A percentile compares a stretch with the other conserved stretches of the same genome.
Conservation (phyloP, 2,888 invertebrate genomes). For the Thymelicus lineola region DNA sequence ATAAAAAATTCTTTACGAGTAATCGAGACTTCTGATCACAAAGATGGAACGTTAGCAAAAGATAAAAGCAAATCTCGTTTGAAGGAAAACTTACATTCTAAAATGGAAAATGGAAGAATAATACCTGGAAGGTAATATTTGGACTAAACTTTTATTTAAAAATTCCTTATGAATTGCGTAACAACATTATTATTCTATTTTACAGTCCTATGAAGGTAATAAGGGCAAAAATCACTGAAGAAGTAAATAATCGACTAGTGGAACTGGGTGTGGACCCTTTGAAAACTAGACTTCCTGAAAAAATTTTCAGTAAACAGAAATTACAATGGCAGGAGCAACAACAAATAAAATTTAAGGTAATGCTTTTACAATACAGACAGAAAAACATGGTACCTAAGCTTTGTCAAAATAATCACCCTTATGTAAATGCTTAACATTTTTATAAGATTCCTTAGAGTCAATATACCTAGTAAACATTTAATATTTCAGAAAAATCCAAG, state of each 20-base stretch:
- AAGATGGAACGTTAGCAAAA: conserved; percentile 33
- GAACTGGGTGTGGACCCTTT: conserved; percentile 87
- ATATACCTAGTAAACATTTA: neutral
- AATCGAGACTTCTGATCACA: neutral
- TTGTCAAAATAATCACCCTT: neutral
- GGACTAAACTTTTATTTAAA: neutral
- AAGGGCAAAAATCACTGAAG: conserved; percentile 76
- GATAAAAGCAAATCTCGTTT: conserved; percentile 19
- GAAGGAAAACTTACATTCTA: conserved; percentile 12
- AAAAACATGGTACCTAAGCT: neutral
- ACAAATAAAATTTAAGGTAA: conserved; percentile 79
- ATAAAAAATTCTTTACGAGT: conserved; percentile 25
- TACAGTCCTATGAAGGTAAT: conserved; percentile 72
- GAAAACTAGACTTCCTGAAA: conserved; percentile 84
- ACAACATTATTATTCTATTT: conserved; percentile 29
- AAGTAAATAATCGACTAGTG: conserved; percentile 82
- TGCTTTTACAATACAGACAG: neutral
- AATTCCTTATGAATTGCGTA: conserved; percentile 5
- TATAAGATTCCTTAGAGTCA: too few relatives aligned
- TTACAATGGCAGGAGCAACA: conserved; percentile 84
- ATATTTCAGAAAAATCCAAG: conserved; percentile 76
- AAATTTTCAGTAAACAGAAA: conserved; percentile 84
- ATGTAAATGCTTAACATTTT: too few relatives aligned
- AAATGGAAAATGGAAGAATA: conserved; percentile 40
- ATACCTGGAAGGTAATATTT: conserved; percentile 47